These are phyloP conservation scores for Trissolcus japonicus DNA, from an alignment of 2,888 invertebrate genomes.

Conservation along the genomic window DNA sequence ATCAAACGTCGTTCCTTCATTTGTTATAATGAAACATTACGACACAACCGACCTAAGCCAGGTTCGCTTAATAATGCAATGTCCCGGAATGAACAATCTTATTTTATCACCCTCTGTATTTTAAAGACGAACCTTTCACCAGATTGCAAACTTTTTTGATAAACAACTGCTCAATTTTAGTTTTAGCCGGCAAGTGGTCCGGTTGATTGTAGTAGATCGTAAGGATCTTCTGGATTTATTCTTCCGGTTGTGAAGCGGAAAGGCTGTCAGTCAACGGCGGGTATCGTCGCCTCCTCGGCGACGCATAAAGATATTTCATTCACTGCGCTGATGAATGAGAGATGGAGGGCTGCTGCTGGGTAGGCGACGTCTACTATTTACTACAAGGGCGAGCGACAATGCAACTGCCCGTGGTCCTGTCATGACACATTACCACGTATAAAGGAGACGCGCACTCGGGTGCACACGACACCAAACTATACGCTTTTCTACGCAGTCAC, in stretches of 20 bases:
- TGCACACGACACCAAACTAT: conserved; percentile 31
- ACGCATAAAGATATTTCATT: conserved; percentile 56
- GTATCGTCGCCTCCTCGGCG: conserved; percentile 27
- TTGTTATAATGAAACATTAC: conserved; percentile 42
- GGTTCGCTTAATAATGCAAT: conserved; percentile 19
- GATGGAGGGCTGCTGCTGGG: conserved; percentile 43
- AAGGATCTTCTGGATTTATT: conserved; percentile 42
- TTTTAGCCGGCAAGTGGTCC: conserved; percentile 18
- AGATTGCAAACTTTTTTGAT: no score
- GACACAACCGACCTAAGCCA: conserved; percentile 6
- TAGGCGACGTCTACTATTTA: conserved; percentile 53
- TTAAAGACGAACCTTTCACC: no score
- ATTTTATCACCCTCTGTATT: no score
- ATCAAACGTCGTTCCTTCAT: conserved; percentile 39
- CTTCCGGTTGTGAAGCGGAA: conserved; percentile 43
- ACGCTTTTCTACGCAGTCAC: conserved; percentile 20
- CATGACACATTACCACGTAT: conserved; percentile 64
- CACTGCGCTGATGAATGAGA: conserved; percentile 47
- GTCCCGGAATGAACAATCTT: no score
- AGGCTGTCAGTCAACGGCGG: conserved; percentile 19
- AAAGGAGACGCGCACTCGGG: conserved; percentile 61
- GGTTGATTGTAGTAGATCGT: conserved; percentile 34
- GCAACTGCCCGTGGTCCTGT: conserved; percentile 61
- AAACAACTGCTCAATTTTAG: no score
- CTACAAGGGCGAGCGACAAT: conserved; percentile 61